These are phyloP conservation scores for Brachymystax lenok DNA, from an alignment of 2,797 vertebrate genomes.

Conservation along the genomic window DNA sequence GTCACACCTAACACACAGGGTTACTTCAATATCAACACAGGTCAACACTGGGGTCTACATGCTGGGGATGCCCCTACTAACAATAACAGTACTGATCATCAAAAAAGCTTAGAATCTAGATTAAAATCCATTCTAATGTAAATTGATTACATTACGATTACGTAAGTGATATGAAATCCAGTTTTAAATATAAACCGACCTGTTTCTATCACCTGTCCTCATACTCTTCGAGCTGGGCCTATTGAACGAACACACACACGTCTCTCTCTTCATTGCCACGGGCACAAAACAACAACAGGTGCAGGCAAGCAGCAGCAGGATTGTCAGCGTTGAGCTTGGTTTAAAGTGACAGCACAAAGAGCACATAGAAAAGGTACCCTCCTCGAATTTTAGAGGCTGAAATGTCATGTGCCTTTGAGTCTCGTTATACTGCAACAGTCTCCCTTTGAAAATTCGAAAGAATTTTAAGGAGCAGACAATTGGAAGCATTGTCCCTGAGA, in stretches of 20 bases:
- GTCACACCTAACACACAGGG: constrained; percentile 23
- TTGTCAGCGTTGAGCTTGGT: constrained; percentile 41
- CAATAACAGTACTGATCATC: background rate
- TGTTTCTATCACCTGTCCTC: constrained; percentile 21
- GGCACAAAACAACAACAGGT: constrained; percentile 55
- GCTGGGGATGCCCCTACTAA: constrained; percentile 30
- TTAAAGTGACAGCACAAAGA: constrained; percentile 44
- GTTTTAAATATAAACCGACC: background rate
- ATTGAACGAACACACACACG: constrained; percentile 26
- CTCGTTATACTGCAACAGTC: constrained; percentile 34
- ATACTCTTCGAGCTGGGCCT: constrained; percentile 1
- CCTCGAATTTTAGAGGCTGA: constrained; percentile 35
- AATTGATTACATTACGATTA: background rate
- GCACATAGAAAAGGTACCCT: constrained; percentile 26
- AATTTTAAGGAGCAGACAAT: constrained; percentile 15
- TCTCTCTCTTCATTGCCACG: constrained; percentile 23
- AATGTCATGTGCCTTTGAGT: constrained; percentile 27
- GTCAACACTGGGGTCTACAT: constrained; percentile 1
- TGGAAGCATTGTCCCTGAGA: constrained; percentile 69
- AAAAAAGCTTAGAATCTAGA: background rate
- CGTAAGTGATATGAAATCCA: background rate
- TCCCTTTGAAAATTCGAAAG: constrained; percentile 9
- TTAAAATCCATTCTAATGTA: background rate
- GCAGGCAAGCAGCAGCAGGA: constrained; percentile 41
- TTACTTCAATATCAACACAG: constrained; percentile 47